Evolutionary conservation across 2,888 invertebrate genomes (phyloP).

Genomic region (Lasioglossum calceatum): DNA sequence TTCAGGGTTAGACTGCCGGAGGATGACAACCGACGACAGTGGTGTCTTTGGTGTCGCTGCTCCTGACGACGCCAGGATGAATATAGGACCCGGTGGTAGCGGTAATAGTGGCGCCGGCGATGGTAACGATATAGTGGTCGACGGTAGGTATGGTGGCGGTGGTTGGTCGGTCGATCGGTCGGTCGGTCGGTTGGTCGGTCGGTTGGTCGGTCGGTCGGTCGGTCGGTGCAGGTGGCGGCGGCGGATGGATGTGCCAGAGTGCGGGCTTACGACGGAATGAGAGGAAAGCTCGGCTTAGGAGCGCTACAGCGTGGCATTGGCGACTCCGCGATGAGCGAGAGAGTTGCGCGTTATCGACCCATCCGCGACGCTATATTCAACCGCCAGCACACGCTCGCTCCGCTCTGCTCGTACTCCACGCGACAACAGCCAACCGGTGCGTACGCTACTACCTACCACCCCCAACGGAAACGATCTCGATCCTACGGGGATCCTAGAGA

Average conservation of each 20-base stretch:
- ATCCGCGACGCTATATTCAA: slow-evolving; percentile 77
- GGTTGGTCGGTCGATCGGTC: slow-evolving; percentile 49
- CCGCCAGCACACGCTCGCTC: slow-evolving; percentile 63
- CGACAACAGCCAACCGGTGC: slow-evolving; percentile 48
- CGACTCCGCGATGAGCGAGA: slow-evolving; percentile 78
- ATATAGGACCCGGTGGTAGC: slow-evolving; percentile 31
- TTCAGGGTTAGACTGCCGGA: background rate
- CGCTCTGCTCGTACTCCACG: slow-evolving; percentile 43
- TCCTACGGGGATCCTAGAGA: background rate
- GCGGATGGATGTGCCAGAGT: slow-evolving; percentile 78
- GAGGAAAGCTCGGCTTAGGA: slow-evolving; percentile 80
- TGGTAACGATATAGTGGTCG: slow-evolving; percentile 55
- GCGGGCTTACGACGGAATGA: slow-evolving; percentile 81
- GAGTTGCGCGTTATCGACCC: slow-evolving; percentile 83
- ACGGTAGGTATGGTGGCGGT: slow-evolving; percentile 47
- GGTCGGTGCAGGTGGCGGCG: slow-evolving; percentile 65
- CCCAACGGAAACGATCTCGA: background rate
- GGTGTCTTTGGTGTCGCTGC: slow-evolving; percentile 37
- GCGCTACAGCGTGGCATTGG: slow-evolving; percentile 79
- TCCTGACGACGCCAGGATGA: slow-evolving; percentile 33
- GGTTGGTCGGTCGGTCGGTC: slow-evolving; percentile 48
- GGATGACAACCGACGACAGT: slow-evolving; percentile 19
- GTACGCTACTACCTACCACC: slow-evolving; percentile 28
- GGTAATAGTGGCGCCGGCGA: slow-evolving; percentile 43
- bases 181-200: background rate